Conservation (phyloP, 2,888 invertebrate genomes). For the Pollenia amentaria region DNA sequence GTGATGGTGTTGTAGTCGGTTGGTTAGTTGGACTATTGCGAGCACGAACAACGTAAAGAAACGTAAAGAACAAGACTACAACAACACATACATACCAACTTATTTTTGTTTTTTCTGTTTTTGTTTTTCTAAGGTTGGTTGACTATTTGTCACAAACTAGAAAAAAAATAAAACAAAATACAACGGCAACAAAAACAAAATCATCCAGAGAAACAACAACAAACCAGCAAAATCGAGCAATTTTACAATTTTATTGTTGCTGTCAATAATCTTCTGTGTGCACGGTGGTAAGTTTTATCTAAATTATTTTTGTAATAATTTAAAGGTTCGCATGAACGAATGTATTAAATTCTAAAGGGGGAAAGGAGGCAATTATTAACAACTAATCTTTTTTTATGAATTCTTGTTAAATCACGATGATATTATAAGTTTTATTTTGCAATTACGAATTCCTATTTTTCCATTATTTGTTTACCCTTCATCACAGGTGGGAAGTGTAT, state of each 20-base stretch:
- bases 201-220: slow-evolving; percentile 3
- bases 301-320: slow-evolving; percentile 8
- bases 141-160: slow-evolving; percentile 56
- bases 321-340: background rate
- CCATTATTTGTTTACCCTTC: background rate
- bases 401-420: slow-evolving; percentile 46
- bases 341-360: background rate
- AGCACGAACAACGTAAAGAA: slow-evolving; percentile 31
- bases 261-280: slow-evolving; percentile 20
- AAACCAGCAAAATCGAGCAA: slow-evolving; percentile 27
- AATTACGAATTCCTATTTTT: background rate
- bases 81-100: slow-evolving; percentile 25
- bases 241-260: slow-evolving; percentile 28
- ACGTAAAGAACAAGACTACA: slow-evolving; percentile 10
- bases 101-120: slow-evolving; percentile 38
- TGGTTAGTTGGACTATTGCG: background rate
- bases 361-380: slow-evolving; percentile 38
- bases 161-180: background rate
- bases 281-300: slow-evolving; percentile 48
- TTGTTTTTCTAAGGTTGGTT: slow-evolving; percentile 53
- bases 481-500: no score
- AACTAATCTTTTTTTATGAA: slow-evolving; percentile 38
- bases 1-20: slow-evolving; percentile 38
- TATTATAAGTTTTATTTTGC: slow-evolving; percentile 26
- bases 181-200: slow-evolving; percentile 19